These are phyloP conservation scores for Eupithecia subumbrata DNA, from an alignment of 2,888 invertebrate genomes.

Conservation along the genomic window DNA sequence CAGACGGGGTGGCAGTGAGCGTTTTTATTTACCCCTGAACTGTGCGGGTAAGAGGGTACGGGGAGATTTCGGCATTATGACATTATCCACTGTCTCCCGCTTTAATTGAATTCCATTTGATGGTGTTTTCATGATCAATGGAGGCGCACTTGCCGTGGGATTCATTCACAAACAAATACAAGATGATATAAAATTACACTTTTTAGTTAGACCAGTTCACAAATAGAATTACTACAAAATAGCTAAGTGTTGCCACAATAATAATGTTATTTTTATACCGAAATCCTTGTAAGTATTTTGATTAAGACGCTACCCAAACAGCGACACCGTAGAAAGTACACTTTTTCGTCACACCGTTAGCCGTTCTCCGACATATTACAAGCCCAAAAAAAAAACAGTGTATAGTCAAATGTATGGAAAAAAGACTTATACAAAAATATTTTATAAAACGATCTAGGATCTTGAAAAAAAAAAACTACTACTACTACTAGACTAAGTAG, in stretches of 20 bases:
- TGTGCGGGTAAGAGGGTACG: slow-evolving; percentile 22
- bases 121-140: slow-evolving; percentile 19
- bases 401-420: too few species aligned
- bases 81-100: slow-evolving; percentile 31
- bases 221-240: background rate
- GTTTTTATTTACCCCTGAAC: slow-evolving; percentile 55
- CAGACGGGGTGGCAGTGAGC: slow-evolving; percentile 52
- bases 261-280: too few species aligned
- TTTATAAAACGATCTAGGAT: too few species aligned
- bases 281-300: too few species aligned
- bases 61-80: slow-evolving; percentile 26
- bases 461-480: too few species aligned
- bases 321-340: too few species aligned
- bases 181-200: background rate
- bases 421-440: too few species aligned
- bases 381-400: too few species aligned
- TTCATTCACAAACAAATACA: background rate
- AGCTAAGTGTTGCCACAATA: background rate
- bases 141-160: background rate
- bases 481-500: too few species aligned
- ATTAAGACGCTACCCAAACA: too few species aligned
- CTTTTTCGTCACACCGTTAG: too few species aligned
- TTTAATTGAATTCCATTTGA: slow-evolving; percentile 29
- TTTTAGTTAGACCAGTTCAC: background rate
- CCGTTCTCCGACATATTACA: too few species aligned